Base-by-base conservation (phyloP, 2,113 vertebrate genomes). In the Lampris incognitus region DNA sequence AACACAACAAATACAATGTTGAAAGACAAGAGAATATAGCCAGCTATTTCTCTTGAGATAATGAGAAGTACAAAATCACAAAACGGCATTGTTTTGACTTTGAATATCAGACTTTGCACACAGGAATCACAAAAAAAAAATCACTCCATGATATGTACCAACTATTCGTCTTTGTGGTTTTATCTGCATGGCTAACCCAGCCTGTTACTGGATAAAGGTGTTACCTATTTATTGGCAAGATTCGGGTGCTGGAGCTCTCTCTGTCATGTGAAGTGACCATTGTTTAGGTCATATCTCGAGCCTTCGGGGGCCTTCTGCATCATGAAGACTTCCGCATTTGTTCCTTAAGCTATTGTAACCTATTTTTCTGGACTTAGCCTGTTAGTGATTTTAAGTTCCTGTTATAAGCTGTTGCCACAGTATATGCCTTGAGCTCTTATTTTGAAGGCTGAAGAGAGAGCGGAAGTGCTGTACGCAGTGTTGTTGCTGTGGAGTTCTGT, bases 1-100 rank as follows among this genome's bases (percentile, higher is more conserved):
- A 75, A 72, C 61, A 85, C 68, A 54, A 48, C 41, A 9, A 50
- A 69, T 80, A 57, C 79, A 78, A 58, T 75, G 69, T 76, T 62
- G 57, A 74, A 63, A 37, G 81, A 69, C 60, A 69, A 87, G 92
- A 94, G 93, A 93, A 93, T 88, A 93, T 92, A 94, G 92, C 93
- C 93, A 91, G 93, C 94, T 93, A 94, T 90, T 85, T 93, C 93
- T 93, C 92, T 74, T 85, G 80, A 92, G 85, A 87, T 90, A 87
- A 86, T n/a, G n/a, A 69, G 49, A 66, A 3, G n/a, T n/a, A 80
- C 58, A 58, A 80, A 78, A 66, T 82, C 3, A 72, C 74, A 83
- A 78, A 70, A 24, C 24, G 24, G 24, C 48, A 66, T 63, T 57
- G 39, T 74, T 84, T 68, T 59, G 52, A 60, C 8, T 66, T 55